Conservation (phyloP, 2,888 invertebrate species). For the Ochropleura leucogaster region DNA sequence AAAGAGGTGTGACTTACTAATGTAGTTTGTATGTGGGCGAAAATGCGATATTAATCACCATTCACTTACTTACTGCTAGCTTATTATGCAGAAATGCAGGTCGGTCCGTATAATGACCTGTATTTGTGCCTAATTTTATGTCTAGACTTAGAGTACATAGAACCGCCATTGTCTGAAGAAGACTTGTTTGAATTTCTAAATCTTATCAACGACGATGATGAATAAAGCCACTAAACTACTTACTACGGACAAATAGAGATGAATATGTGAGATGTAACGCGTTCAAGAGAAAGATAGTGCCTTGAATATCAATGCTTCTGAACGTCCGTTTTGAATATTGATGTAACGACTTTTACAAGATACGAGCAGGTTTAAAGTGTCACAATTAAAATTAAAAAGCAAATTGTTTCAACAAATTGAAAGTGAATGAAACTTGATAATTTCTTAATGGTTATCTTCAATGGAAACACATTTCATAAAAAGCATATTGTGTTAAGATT, state of each 20-base stretch:
- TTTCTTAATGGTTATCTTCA: constrained; percentile 20
- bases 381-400: constrained; percentile 11
- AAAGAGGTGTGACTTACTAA: constrained; percentile 25
- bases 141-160: constrained; percentile 47
- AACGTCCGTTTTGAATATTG: constrained; percentile 36
- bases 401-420: constrained; percentile 7
- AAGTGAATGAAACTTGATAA: constrained; percentile 28
- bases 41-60: constrained; percentile 47
- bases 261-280: constrained; percentile 25
- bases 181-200: constrained; percentile 35
- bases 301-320: constrained; percentile 48
- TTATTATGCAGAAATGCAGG: constrained; percentile 61
- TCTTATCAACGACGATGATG: constrained; percentile 15
- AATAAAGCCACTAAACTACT: constrained; percentile 25
- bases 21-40: constrained; percentile 43
- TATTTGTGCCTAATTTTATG: constrained; percentile 34
- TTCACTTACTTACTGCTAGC: constrained; percentile 41
- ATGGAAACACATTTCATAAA: constrained; percentile 36
- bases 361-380: constrained; percentile 3
- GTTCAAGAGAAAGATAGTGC: constrained; percentile 30
- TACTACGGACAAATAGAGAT: constrained; percentile 15
- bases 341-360: constrained; percentile 31
- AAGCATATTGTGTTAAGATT: constrained; percentile 47
- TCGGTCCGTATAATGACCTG: constrained; percentile 50
- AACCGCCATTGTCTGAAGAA: constrained; percentile 27